phyloP scores from a whole-genome alignment of 2,888 invertebrate species.

The Harpalus rufipes region DNA sequence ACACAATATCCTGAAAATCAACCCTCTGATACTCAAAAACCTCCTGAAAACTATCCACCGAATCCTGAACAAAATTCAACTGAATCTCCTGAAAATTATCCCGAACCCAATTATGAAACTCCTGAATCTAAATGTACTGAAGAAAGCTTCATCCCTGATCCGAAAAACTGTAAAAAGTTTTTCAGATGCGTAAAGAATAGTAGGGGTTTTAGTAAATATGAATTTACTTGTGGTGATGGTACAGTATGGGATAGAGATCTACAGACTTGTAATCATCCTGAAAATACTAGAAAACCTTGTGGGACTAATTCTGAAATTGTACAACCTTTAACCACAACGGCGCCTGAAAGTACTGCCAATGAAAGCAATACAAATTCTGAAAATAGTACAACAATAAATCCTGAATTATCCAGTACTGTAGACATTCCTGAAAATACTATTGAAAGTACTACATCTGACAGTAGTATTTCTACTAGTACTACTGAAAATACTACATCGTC shows the following conservation, averaged over 20 bases:
- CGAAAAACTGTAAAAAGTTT: conserved; percentile 85
- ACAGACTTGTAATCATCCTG: conserved; percentile 86
- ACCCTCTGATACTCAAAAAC: no score
- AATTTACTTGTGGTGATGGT: conserved; percentile 86
- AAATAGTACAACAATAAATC: no score
- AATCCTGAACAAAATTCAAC: not conserved
- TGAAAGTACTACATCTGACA: no score
- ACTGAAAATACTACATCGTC: no score
- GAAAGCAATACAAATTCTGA: not conserved
- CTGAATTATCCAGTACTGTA: not conserved
- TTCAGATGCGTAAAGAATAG: conserved; percentile 86
- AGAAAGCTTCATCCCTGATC: conserved; percentile 86
- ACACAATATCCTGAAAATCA: not conserved
- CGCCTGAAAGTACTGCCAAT: not conserved
- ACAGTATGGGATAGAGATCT: conserved; percentile 87
- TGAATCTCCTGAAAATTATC: no score
- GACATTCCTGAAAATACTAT: not conserved
- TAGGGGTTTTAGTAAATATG: conserved; percentile 81
- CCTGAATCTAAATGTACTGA: conserved; percentile 76
- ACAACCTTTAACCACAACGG: no score
- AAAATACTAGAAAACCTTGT: conserved; percentile 74
- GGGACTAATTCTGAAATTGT: not conserved
- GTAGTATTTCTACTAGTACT: no score
- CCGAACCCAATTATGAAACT: not conserved
- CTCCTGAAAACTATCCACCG: no score